These are phyloP conservation scores for Bemisia tabaci DNA, from an alignment of 1,140 invertebrate genomes.

Conservation along the genomic window DNA sequence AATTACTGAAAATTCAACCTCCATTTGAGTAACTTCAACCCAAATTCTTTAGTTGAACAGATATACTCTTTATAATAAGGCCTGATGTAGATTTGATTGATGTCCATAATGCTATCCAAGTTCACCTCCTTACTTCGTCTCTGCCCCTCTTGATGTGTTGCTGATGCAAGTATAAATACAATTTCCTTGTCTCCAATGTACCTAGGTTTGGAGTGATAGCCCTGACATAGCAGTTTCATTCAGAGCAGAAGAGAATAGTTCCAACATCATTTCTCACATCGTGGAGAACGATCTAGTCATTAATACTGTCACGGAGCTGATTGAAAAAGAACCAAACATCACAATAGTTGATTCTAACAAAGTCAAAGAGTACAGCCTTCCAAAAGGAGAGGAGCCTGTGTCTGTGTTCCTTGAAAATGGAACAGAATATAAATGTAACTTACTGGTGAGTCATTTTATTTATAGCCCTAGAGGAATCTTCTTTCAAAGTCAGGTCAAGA, in stretches of 20 bases:
- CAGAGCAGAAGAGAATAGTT: not conserved
- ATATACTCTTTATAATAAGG: too few species aligned
- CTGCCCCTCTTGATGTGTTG: too few species aligned
- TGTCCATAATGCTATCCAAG: too few species aligned
- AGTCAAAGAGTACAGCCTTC: slow-evolving; percentile 38
- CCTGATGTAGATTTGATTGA: too few species aligned
- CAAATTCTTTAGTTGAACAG: too few species aligned
- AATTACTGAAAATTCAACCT: too few species aligned
- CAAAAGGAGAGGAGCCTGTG: slow-evolving; percentile 24
- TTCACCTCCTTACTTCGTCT: too few species aligned
- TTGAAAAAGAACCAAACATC: slow-evolving; percentile 33
- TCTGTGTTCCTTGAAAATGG: slow-evolving; percentile 40
- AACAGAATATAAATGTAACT: slow-evolving; percentile 38
- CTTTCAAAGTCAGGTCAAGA: too few species aligned
- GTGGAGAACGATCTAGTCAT: slow-evolving; percentile 87
- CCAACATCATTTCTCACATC: slow-evolving; percentile 45
- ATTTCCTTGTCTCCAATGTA: too few species aligned
- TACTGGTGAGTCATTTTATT: slow-evolving; percentile 46
- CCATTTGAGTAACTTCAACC: too few species aligned
- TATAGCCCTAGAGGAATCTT: too few species aligned
- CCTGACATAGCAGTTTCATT: not conserved
- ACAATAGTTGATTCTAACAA: slow-evolving; percentile 35
- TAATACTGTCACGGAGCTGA: slow-evolving; percentile 47
- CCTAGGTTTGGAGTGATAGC: slow-evolving; percentile 58
- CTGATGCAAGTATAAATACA: too few species aligned